Evolutionary conservation across 1,140 invertebrate genomes (phyloP).

Genomic region (Penaeus indicus): DNA sequence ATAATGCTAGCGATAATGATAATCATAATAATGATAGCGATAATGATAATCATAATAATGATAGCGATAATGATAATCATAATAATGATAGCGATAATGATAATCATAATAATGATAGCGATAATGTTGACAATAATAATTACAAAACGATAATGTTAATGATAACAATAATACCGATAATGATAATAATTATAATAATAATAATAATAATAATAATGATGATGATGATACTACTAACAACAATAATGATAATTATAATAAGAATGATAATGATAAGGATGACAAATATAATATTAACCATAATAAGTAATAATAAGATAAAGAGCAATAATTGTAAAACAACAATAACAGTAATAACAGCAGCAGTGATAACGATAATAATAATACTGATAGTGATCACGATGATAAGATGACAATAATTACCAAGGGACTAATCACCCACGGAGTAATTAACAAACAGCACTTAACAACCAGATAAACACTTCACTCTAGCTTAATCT

Average conservation of each 20-base stretch:
- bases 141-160: too few relatives aligned
- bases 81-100: background rate
- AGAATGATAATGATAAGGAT: background rate
- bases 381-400: background rate
- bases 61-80: background rate
- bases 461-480: too few relatives aligned
- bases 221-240: background rate
- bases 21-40: background rate
- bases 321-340: background rate
- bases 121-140: background rate
- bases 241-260: background rate
- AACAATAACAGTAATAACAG: background rate
- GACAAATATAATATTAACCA: too few relatives aligned
- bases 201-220: too few relatives aligned
- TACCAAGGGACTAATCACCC: too few relatives aligned
- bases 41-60: background rate
- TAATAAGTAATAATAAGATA: too few relatives aligned
- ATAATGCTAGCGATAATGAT: background rate
- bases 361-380: background rate
- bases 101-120: background rate
- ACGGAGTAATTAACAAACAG: too few relatives aligned
- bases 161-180: too few relatives aligned
- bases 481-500: too few relatives aligned
- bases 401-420: too few relatives aligned
- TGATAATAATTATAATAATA: too few relatives aligned